Base-by-base conservation (phyloP, 1,140 invertebrate genomes). In the Pogonomyrmex barbatus region DNA sequence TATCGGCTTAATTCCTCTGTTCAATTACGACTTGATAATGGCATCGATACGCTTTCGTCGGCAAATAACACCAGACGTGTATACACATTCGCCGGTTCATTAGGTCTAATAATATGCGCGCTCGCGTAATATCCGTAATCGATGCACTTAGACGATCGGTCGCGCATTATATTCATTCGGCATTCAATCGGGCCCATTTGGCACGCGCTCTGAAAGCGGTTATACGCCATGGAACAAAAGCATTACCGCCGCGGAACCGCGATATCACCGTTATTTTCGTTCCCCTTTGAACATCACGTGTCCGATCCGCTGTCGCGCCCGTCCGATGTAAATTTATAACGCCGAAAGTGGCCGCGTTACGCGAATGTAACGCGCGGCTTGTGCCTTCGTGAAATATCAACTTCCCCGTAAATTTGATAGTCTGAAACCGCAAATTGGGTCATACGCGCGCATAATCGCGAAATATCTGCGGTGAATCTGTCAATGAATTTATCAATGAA, bases 111-210 rank as follows among this genome's bases (percentile, higher is more conserved):
- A 42, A 56, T 71, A 82, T 45, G 39, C 30, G n/a, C 62, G 30
- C 10, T 79, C 14, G 45, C 47, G 2, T 78, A 78, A 24, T 79
- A 68, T 79, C 62, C 17, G 62, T 36, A 30, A 76, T 24, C n/a
- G 71, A 12, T 24, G 47, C 9, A n/a, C 45, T 36, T 71, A 3
- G 12, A 45, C n/a, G 58, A 76, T 58, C 54, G 36, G 8, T 4
- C 5, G 9, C 24, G 60, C 50, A 39, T 78, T 63, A 78, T 78
- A 65, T 78, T 65, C 45, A 1, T 42, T 68, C 9, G 17, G 17
- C 42, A 0, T 12, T 47, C 9, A 47, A 60, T 78, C 58, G 42
- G 24, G 17, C 24, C 10, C 39, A 39, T 73, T 73, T 39, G 39
- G 33, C 9, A 24, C 39, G 50, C 50, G n/a, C 56, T 77, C 45